Percentiles rank a stretch among this genome's conserved stretches.
phyloP scores from a whole-genome alignment of 1,140 invertebrate species.

The Diachasma alloeum region DNA sequence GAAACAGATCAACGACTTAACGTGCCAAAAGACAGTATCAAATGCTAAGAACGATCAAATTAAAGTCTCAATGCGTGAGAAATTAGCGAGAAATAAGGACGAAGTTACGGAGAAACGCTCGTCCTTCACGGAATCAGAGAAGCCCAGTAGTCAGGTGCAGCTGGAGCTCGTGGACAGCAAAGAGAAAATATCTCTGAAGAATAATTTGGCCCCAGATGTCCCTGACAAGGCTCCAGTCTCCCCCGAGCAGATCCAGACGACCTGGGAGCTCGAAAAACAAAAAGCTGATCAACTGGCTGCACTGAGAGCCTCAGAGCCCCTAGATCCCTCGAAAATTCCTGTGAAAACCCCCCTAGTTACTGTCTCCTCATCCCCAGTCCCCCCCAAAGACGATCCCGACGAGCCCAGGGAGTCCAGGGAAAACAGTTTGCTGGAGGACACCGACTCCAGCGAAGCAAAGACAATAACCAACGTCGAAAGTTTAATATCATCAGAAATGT shows the following conservation, averaged over 20 bases:
- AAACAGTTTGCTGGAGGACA: conserved; percentile 47
- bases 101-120: conserved; percentile 51
- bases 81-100: conserved; percentile 48
- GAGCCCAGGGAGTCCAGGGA: conserved; percentile 34
- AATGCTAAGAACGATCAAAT: conserved; percentile 56
- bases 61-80: conserved; percentile 48
- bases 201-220: conserved; percentile 2
- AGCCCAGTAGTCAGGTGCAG: conserved; percentile 9
- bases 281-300: conserved; percentile 57
- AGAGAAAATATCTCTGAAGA: not conserved
- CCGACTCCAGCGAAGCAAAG: conserved; percentile 50
- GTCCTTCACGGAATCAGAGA: conserved; percentile 46
- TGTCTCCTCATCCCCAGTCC: conserved; percentile 23
- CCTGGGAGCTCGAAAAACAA: conserved; percentile 60
- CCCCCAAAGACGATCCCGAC: conserved; percentile 27
- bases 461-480: conserved; percentile 48
- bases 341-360: conserved; percentile 18
- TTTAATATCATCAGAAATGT: conserved; percentile 35
- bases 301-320: conserved; percentile 44
- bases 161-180: not conserved
- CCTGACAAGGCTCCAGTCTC: conserved; percentile 20
- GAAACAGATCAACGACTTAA: conserved; percentile 38
- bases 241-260: conserved; percentile 50
- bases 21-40: conserved; percentile 50
- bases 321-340: conserved; percentile 28